Percentiles rank a stretch among this genome's conserved stretches.
Conservation (phyloP, 2,888 invertebrate species). For the Drosophila longiperda region DNA sequence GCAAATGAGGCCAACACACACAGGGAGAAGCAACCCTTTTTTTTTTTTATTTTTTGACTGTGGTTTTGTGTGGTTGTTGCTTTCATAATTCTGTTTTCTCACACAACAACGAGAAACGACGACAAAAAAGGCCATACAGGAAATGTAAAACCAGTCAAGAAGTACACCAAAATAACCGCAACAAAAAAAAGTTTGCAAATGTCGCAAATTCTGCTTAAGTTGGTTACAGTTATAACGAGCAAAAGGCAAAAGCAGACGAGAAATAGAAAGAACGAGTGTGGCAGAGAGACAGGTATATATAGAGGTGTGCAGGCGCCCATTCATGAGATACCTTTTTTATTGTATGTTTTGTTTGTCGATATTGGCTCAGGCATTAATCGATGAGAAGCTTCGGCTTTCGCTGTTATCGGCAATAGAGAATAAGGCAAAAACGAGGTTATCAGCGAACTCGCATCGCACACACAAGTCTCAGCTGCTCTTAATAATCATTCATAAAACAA, state of each 20-base stretch:
- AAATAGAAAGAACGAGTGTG: constrained; percentile 1
- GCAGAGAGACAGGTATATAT: constrained; percentile 3
- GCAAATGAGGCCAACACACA: constrained; percentile 58
- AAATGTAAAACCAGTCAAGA: constrained; percentile 75
- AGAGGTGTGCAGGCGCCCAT: constrained; percentile 37
- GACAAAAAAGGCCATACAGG: constrained; percentile 73
- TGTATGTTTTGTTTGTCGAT: constrained; percentile 38
- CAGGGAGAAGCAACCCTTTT: constrained; percentile 60
- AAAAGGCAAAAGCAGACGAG: constrained; percentile 2
- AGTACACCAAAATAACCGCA: constrained; percentile 66
- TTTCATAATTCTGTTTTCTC: constrained; percentile 66
- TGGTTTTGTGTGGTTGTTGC: constrained; percentile 52
- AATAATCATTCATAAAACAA: constrained; percentile 78
- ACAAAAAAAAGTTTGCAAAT: constrained; percentile 22
- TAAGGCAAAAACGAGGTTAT: constrained; percentile 55
- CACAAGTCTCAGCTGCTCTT: constrained; percentile 51
- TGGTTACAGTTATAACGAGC: constrained; percentile 53
- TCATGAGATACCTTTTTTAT: constrained; percentile 69
- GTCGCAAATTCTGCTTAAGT: constrained; percentile 37
- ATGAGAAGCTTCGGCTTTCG: constrained; percentile 31
- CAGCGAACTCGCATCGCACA: constrained; percentile 45
- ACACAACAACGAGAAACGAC: constrained; percentile 40
- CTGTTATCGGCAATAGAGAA: constrained; percentile 52
- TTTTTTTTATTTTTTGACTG: constrained; percentile 42
- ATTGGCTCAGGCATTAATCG: constrained; percentile 62